These are phyloP conservation scores for Neocrepidodera transversa DNA, from an alignment of 2,888 invertebrate species.

Conservation along the genomic window DNA sequence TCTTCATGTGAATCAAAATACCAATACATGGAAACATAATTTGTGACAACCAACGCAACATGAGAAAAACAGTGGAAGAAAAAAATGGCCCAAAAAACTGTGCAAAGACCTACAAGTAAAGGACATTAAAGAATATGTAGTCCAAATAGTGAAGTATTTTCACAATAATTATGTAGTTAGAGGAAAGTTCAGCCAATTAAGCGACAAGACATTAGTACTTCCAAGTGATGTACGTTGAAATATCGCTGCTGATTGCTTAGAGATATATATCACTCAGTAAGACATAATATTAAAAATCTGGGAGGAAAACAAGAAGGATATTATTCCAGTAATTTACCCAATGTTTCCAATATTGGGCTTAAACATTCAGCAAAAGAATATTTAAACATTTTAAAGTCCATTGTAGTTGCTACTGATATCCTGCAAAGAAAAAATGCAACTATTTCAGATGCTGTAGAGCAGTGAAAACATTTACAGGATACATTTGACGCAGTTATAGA, in stretches of 20 bases:
- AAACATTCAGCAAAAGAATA: slow-evolving; percentile 29
- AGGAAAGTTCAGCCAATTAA: slow-evolving; percentile 21
- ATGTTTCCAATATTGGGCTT: slow-evolving; percentile 29
- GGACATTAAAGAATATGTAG: slow-evolving; percentile 3
- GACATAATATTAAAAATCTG: slow-evolving; percentile 17
- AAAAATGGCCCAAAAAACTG: too few species aligned
- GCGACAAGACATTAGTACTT: slow-evolving; percentile 16
- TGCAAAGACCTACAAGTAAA: not conserved
- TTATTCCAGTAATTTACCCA: slow-evolving; percentile 26
- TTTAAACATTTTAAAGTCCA: slow-evolving; percentile 27
- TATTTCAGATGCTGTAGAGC: slow-evolving; percentile 14
- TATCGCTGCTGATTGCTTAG: slow-evolving; percentile 6
- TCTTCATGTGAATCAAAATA: not conserved
- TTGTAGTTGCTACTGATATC: slow-evolving; percentile 15
- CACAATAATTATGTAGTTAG: slow-evolving; percentile 17
- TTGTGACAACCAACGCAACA: too few species aligned
- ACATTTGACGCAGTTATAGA: not conserved
- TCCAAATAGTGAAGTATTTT: slow-evolving; percentile 22
- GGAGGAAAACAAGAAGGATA: slow-evolving; percentile 29
- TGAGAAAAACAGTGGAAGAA: too few species aligned
- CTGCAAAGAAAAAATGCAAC: slow-evolving; percentile 13
- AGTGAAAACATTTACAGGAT: slow-evolving; percentile 16
- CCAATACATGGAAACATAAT: not conserved
- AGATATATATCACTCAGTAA: too few species aligned
- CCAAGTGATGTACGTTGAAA: slow-evolving; percentile 23